Conservation (phyloP, 2,888 invertebrate species). For the Hypena proboscidalis region DNA sequence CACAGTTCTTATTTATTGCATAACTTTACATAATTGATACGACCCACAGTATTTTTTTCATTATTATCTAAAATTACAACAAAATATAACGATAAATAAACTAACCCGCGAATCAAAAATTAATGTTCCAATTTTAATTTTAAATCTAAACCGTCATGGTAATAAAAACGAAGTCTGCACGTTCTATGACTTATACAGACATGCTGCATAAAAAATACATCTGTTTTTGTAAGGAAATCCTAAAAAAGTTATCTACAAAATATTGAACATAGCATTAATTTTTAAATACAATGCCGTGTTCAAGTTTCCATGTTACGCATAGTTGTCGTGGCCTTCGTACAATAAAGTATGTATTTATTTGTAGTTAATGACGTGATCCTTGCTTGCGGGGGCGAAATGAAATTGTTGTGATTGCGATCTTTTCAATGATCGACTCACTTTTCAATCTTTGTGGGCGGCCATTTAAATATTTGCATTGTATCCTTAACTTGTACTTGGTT, state of each 20-base stretch:
- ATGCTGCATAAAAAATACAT: no score
- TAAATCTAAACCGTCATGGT: no score
- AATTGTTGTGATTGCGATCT: slow-evolving; percentile 70
- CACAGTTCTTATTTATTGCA: no score
- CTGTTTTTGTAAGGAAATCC: background rate
- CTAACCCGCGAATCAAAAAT: no score
- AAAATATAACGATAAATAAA: no score
- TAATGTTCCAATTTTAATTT: no score
- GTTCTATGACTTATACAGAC: no score
- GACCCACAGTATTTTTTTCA: no score
- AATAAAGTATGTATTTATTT: slow-evolving; percentile 52
- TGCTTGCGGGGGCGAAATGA: slow-evolving; percentile 74
- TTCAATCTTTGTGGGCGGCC: slow-evolving; percentile 52
- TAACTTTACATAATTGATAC: no score
- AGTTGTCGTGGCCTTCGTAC: slow-evolving; percentile 48
- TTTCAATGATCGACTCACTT: slow-evolving; percentile 67
- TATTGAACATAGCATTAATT: background rate
- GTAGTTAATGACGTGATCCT: slow-evolving; percentile 63
- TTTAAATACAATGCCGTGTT: slow-evolving; percentile 19
- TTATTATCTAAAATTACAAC: no score
- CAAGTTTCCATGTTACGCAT: slow-evolving; percentile 33
- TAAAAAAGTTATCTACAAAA: background rate
- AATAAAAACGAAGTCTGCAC: no score
- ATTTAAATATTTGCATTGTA: slow-evolving; percentile 48
- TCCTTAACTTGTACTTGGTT: slow-evolving; percentile 10